Percentiles rank a stretch among this genome's conserved stretches.
Evolutionary conservation across 2,888 invertebrate species (phyloP).

Genomic region (Gari tellinella): DNA sequence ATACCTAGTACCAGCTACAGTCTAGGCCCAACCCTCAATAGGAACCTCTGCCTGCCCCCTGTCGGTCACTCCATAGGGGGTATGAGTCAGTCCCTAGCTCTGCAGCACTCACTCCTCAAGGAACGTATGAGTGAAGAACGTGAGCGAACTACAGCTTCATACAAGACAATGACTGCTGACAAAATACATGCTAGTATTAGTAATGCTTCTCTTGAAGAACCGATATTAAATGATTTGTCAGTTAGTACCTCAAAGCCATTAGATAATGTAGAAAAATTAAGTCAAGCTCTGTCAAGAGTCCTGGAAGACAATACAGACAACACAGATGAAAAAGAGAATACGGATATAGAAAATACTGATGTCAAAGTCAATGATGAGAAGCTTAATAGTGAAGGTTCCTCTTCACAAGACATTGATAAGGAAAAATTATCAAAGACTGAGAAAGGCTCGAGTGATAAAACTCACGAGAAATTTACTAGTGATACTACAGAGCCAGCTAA

Average conservation of each 20-base stretch:
- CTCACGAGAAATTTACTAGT: not conserved
- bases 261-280: conserved; percentile 56
- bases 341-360: conserved; percentile 11
- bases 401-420: not conserved
- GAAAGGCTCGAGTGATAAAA: conserved; percentile 12
- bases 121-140: conserved; percentile 48
- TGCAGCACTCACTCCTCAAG: conserved; percentile 53
- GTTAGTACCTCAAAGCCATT: conserved; percentile 23
- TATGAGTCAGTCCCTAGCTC: conserved; percentile 51
- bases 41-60: conserved; percentile 81
- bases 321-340: conserved; percentile 30
- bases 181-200: conserved; percentile 13
- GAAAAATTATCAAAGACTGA: not conserved
- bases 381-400: not conserved
- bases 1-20: conserved; percentile 70
- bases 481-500: conserved; percentile 41
- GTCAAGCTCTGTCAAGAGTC: conserved; percentile 65
- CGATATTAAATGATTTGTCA: conserved; percentile 1
- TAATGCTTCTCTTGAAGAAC: conserved; percentile 1
- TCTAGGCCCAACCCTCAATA: conserved; percentile 75
- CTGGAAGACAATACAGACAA: conserved; percentile 61
- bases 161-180: conserved; percentile 47
- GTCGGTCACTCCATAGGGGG: conserved; percentile 73
- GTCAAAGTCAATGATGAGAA: conserved; percentile 7
- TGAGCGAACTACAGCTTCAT: conserved; percentile 56